phyloP scores from a whole-genome alignment of 2,888 invertebrate species.

The Antheraea assamensis region DNA sequence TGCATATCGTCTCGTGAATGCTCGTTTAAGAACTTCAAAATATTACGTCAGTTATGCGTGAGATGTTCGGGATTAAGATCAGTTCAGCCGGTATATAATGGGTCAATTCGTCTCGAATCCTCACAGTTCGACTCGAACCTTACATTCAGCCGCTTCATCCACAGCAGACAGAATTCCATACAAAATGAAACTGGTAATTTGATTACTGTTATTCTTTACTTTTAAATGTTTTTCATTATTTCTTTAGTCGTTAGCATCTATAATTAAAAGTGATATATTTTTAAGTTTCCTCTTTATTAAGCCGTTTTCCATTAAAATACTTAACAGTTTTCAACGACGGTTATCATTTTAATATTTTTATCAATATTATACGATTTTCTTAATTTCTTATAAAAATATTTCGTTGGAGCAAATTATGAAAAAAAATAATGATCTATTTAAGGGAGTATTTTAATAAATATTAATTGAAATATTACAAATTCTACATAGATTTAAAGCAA shows the following conservation, averaged over 20 bases:
- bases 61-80: slow-evolving; percentile 62
- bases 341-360: neutral
- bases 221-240: neutral
- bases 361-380: neutral
- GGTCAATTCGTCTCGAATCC: slow-evolving; percentile 52
- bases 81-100: slow-evolving; percentile 66
- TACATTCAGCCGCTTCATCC: slow-evolving; percentile 44
- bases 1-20: slow-evolving; percentile 53
- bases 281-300: neutral
- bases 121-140: slow-evolving; percentile 52
- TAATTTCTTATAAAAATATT: neutral
- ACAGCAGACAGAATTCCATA: slow-evolving; percentile 27
- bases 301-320: neutral
- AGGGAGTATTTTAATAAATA: neutral
- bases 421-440: neutral
- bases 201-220: slow-evolving; percentile 18
- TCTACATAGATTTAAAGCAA: too few relatives aligned
- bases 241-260: neutral
- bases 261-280: neutral
- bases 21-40: slow-evolving; percentile 50
- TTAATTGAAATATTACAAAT: too few relatives aligned
- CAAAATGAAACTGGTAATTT: slow-evolving; percentile 76
- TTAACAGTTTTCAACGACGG: neutral
- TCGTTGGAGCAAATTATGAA: neutral
- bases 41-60: slow-evolving; percentile 67